phyloP scores from a whole-genome alignment of 2,797 vertebrate species.

The Takifugu rubripes region DNA sequence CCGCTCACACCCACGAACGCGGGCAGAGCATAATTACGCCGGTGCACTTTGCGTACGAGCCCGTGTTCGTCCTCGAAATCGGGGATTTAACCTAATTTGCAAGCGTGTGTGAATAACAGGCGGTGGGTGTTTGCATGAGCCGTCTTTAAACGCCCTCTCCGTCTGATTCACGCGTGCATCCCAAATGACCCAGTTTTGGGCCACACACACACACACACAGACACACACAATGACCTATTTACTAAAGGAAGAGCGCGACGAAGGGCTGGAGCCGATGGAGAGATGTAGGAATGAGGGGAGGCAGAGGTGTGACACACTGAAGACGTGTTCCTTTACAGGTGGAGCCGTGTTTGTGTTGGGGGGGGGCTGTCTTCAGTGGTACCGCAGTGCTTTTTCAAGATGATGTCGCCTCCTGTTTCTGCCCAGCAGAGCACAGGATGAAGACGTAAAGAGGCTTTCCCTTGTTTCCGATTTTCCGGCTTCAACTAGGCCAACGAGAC shows the following conservation, averaged over 20 bases:
- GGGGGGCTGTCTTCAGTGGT: conserved; percentile 13
- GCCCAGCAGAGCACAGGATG: conserved; percentile 21
- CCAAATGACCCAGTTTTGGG: conserved; percentile 62
- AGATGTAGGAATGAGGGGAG: conserved; percentile 18
- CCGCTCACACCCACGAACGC: conserved; percentile 43
- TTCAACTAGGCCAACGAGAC: conserved; percentile 45
- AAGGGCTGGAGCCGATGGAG: conserved; percentile 15
- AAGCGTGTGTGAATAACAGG: conserved; percentile 2
- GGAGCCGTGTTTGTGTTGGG: conserved; percentile 16
- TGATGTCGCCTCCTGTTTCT: conserved; percentile 34
- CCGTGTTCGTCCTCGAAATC: conserved; percentile 11
- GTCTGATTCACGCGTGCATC: conserved; percentile 49
- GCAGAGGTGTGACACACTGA: background rate
- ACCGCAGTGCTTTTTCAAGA: conserved; percentile 33
- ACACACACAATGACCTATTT: conserved; percentile 62
- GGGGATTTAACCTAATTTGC: conserved; percentile 47
- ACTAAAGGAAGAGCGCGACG: conserved; percentile 35
- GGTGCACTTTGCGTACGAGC: conserved; percentile 4
- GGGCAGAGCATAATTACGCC: conserved; percentile 6
- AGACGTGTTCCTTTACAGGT: background rate
- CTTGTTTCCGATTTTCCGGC: conserved; percentile 20
- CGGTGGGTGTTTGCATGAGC: conserved; percentile 4
- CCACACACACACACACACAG: conserved; percentile 30
- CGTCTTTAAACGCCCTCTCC: conserved; percentile 35
- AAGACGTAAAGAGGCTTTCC: conserved; percentile 39